A percentile compares a stretch with the other conserved stretches of the same genome.
phyloP scores from a whole-genome alignment of 2,888 invertebrate genomes.

The Meganola albula region DNA sequence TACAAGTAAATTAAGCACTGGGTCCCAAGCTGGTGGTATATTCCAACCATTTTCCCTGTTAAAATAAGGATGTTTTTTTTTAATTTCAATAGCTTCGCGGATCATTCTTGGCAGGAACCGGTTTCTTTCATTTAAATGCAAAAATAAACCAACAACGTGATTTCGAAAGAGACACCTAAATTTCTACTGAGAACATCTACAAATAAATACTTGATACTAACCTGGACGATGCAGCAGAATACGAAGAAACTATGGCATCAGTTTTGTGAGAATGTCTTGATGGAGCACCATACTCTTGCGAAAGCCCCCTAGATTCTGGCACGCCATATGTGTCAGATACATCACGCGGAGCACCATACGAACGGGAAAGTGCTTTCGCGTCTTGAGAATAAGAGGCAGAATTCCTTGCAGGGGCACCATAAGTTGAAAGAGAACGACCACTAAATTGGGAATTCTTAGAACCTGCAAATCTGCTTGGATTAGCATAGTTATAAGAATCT shows the following conservation, averaged over 20 bases:
- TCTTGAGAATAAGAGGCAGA: constrained; percentile 18
- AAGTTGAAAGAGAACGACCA: not conserved
- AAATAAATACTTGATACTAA: not conserved
- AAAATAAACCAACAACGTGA: too few species aligned
- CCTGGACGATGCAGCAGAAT: constrained; percentile 30
- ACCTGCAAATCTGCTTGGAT: not conserved
- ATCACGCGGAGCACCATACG: constrained; percentile 41
- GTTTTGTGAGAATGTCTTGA: constrained; percentile 45
- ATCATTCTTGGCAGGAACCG: too few species aligned
- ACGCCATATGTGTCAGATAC: constrained; percentile 52
- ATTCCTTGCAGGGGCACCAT: constrained; percentile 13
- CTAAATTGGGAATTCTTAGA: not conserved
- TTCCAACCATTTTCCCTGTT: too few species aligned
- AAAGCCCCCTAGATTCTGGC: constrained; percentile 46
- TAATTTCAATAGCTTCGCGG: too few species aligned
- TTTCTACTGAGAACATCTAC: too few species aligned
- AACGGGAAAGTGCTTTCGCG: constrained; percentile 18
- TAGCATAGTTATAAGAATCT: not conserved
- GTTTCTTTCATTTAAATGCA: too few species aligned
- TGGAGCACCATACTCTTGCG: constrained; percentile 71
- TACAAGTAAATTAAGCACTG: too few species aligned
- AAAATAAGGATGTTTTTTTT: too few species aligned
- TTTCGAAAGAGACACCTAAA: too few species aligned
- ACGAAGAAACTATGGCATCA: constrained; percentile 31
- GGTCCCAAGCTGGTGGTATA: too few species aligned